Conservation (phyloP, 2,888 invertebrate genomes). For the Heliconius ethilla region DNA sequence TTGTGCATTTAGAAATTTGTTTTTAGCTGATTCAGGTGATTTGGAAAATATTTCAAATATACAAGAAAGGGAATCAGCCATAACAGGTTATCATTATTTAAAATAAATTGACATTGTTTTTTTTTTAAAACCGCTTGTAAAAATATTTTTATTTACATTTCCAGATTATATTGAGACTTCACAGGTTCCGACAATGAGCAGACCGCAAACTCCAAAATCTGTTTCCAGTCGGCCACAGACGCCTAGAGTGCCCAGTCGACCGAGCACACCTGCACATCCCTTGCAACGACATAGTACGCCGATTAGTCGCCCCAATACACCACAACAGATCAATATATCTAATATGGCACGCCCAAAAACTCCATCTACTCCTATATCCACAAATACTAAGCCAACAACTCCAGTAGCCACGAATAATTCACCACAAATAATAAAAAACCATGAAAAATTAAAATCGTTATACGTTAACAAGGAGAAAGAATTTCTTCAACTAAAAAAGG, state of each 20-base stretch:
- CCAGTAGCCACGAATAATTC: slow-evolving; percentile 32
- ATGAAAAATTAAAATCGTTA: slow-evolving; percentile 58
- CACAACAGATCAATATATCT: slow-evolving; percentile 48
- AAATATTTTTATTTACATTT: neutral
- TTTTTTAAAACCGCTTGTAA: neutral
- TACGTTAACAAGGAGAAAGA: slow-evolving; percentile 61
- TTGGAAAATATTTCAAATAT: slow-evolving; percentile 5
- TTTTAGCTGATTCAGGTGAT: slow-evolving; percentile 4
- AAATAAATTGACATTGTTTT: neutral
- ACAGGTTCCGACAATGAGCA: slow-evolving; percentile 51
- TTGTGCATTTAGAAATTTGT: neutral
- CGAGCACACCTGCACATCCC: slow-evolving; percentile 57
- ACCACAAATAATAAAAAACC: slow-evolving; percentile 49
- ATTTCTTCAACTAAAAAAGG: slow-evolving; percentile 69
- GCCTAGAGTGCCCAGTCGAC: slow-evolving; percentile 56
- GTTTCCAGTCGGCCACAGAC: slow-evolving; percentile 63
- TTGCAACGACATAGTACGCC: slow-evolving; percentile 50
- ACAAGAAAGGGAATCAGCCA: slow-evolving; percentile 16
- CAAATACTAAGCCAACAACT: slow-evolving; percentile 30
- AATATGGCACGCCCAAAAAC: slow-evolving; percentile 50
- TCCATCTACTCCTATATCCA: slow-evolving; percentile 40
- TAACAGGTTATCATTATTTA: slow-evolving; percentile 12
- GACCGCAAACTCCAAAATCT: slow-evolving; percentile 64
- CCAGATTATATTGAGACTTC: slow-evolving; percentile 32
- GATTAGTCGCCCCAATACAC: slow-evolving; percentile 62